Evolutionary conservation across 2,888 invertebrate species (phyloP), one percentile per base, ranked within the genome.

Genomic region (Hemithea aestivaria): DNA sequence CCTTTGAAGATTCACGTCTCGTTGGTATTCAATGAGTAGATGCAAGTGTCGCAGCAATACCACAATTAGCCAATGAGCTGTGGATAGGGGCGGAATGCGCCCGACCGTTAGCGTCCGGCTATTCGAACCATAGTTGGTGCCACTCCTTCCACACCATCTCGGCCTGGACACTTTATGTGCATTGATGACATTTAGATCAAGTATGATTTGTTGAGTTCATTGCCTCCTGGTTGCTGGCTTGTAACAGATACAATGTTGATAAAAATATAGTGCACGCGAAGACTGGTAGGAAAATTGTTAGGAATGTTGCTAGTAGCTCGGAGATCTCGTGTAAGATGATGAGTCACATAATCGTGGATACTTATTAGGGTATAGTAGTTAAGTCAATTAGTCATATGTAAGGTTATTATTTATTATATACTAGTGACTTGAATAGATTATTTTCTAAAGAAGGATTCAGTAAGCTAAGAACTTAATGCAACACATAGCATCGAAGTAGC

Each of bases 21-120:
- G 45, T 36, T 42, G 44, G 40, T 49, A 40, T 44, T 38, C 33
- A 47, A 50, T 39, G 33, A 45, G 39, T 48, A 29, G 32, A 36
- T 33, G 37, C 34, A 40, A 48, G 53, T 53, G 45, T 50, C 45
- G 43, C 36, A 32, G 49, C 42, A 51, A 48, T 53, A 50, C 48
- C 50, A 50, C 77, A 84, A 84, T 84, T 84, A 83, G 75, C 68
- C 62, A 66, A 67, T 58, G 62, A 56, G 53, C 43, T 56, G 56
- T 39, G 51, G 44, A 56, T 62, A 58, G 58, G 61, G 63, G 53
- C 44, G 70, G 73, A 77, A 84, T 84, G 84, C 73, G 77, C 64
- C 62, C 77, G 56, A 81, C 85, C 85, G 85, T 85, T 84, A 84
- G 69, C 51, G 71, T 81, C 82, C 85, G 83, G 75, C 70, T 68